Evolutionary conservation across 2,797 vertebrate genomes (phyloP).

Genomic region (Peromyscus attwateri): DNA sequence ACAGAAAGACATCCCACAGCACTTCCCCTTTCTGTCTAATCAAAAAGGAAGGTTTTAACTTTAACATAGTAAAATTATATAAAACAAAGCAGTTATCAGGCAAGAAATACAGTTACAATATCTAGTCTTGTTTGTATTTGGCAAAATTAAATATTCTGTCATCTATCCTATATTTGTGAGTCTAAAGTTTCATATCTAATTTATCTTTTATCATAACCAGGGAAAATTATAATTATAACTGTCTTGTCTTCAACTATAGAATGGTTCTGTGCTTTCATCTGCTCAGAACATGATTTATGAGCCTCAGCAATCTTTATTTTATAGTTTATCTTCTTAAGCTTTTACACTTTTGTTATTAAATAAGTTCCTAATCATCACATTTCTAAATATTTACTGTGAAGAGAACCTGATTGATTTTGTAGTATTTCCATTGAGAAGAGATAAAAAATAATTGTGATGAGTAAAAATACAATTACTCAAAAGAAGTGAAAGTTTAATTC

Average conservation of each 20-base stretch:
- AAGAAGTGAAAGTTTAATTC: background rate
- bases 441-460: background rate
- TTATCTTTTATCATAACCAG: too few species aligned
- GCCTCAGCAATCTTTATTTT: background rate
- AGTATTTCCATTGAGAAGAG: background rate
- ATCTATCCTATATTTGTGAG: too few species aligned
- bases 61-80: too few species aligned
- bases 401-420: background rate
- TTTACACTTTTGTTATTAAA: constrained; percentile 26
- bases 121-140: too few species aligned
- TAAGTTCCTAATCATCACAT: background rate
- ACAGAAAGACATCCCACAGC: too few species aligned
- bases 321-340: background rate
- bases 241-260: background rate
- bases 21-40: too few species aligned
- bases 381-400: constrained; percentile 13
- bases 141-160: too few species aligned
- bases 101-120: too few species aligned
- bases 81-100: too few species aligned
- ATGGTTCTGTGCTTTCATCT: background rate
- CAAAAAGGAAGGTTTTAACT: too few species aligned
- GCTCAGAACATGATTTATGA: background rate
- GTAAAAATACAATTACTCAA: background rate
- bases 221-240: too few species aligned
- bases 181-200: too few species aligned